Conservation (phyloP, 2,888 invertebrate species). For the Lasioglossum calceatum region DNA sequence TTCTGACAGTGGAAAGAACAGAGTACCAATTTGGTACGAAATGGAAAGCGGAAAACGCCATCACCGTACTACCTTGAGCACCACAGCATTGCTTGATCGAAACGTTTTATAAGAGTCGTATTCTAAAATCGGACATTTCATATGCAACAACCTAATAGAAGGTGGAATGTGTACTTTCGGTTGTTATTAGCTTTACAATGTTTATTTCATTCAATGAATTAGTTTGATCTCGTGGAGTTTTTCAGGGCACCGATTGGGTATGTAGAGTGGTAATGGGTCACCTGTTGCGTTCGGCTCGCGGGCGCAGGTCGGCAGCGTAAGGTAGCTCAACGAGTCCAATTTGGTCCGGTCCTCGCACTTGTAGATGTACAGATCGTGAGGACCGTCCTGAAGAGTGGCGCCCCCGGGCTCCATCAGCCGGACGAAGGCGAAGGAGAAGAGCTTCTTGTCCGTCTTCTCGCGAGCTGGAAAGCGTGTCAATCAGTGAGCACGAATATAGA, state of each 20-base stretch:
- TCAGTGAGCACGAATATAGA: background rate
- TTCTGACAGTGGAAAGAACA: too few species aligned
- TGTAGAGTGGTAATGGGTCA: background rate
- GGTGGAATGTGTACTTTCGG: too few species aligned
- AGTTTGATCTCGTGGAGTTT: background rate
- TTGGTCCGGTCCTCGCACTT: conserved; percentile 94
- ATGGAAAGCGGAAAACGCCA: too few species aligned
- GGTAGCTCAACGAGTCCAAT: conserved; percentile 87
- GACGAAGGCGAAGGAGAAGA: conserved; percentile 96
- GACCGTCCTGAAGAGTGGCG: conserved; percentile 94
- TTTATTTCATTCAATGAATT: background rate
- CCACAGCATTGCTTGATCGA: too few species aligned
- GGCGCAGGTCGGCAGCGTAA: conserved; percentile 83
- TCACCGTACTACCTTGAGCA: too few species aligned
- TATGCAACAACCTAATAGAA: too few species aligned
- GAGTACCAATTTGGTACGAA: too few species aligned
- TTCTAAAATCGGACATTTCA: too few species aligned
- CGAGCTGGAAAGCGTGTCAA: conserved; percentile 86
- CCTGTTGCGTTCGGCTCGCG: conserved; percentile 76
- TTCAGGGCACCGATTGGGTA: background rate
- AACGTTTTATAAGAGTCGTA: too few species aligned
- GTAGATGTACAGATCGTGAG: conserved; percentile 95
- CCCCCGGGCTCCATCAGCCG: conserved; percentile 96
- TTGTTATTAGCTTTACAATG: background rate
- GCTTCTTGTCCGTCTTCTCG: conserved; percentile 95